A percentile compares a stretch with the other conserved stretches of the same genome.
phyloP scores from a whole-genome alignment of 1,140 invertebrate species.

The Lasioglossum albipes region DNA sequence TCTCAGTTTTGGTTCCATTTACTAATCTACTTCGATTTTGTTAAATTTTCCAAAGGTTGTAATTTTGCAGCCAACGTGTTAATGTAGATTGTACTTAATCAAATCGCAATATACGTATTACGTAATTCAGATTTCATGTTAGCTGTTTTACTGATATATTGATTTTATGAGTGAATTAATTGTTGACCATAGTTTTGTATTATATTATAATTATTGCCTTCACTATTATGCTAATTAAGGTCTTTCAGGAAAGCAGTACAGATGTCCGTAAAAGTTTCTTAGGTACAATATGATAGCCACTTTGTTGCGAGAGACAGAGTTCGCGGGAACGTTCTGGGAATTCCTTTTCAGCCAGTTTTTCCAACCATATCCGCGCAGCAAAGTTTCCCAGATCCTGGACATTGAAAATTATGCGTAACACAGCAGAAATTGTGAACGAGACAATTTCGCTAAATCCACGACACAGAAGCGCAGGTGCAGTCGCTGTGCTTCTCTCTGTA shows the following conservation, averaged over 20 bases:
- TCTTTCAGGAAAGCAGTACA: not conserved
- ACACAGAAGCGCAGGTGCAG: not conserved
- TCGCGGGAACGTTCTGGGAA: not conserved
- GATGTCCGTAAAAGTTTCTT: not conserved
- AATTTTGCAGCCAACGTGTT: too few relatives aligned
- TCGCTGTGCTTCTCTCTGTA: too few relatives aligned
- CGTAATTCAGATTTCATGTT: too few relatives aligned
- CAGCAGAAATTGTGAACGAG: not conserved
- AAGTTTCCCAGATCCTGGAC: not conserved
- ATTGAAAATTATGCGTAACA: constrained; percentile 8
- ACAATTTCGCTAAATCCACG: not conserved
- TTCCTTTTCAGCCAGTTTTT: not conserved
- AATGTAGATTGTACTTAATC: too few relatives aligned
- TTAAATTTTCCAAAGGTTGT: too few relatives aligned
- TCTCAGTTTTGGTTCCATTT: too few relatives aligned
- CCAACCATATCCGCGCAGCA: not conserved
- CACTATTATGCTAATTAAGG: not conserved
- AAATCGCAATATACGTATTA: too few relatives aligned
- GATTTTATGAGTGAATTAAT: too few relatives aligned
- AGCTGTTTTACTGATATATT: too few relatives aligned
- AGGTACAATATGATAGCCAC: not conserved
- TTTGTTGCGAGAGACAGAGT: not conserved
- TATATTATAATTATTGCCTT: too few relatives aligned
- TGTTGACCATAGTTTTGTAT: too few relatives aligned
- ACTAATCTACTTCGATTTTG: too few relatives aligned